Conservation (phyloP, 2,888 invertebrate genomes). For the Oxystoma pomonae region DNA sequence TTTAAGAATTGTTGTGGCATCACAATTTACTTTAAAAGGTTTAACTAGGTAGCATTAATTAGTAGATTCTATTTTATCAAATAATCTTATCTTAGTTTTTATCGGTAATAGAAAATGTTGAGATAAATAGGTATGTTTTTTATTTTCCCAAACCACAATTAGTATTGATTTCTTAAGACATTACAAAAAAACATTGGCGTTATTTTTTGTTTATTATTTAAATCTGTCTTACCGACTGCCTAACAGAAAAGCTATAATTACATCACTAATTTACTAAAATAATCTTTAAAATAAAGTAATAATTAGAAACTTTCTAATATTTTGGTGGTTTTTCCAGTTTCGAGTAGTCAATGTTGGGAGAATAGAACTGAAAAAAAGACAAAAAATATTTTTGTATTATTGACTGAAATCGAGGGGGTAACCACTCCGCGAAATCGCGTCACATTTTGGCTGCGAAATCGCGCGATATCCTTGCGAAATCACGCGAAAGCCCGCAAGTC, state of each 20-base stretch:
- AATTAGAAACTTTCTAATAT: slow-evolving; percentile 49
- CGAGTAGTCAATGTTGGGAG: slow-evolving; percentile 56
- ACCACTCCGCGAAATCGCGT: too few relatives aligned
- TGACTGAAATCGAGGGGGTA: too few relatives aligned
- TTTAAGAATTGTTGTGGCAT: not conserved
- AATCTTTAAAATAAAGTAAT: not conserved
- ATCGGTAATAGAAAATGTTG: not conserved
- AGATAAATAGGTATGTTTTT: too few relatives aligned
- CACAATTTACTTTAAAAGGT: not conserved
- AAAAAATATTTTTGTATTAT: too few relatives aligned
- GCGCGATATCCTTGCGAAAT: too few relatives aligned
- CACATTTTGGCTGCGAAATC: too few relatives aligned
- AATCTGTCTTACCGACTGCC: too few relatives aligned
- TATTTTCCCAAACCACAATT: too few relatives aligned
- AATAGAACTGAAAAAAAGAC: slow-evolving; percentile 67
- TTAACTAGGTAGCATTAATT: not conserved
- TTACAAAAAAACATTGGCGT: too few relatives aligned
- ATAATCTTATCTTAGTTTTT: not conserved
- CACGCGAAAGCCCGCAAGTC: too few relatives aligned
- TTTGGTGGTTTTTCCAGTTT: slow-evolving; percentile 64
- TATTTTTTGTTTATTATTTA: too few relatives aligned
- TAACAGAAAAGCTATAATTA: not conserved
- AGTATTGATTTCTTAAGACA: too few relatives aligned
- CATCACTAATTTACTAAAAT: not conserved
- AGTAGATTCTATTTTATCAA: not conserved